Evolutionary conservation across 2,888 invertebrate species (phyloP).

Genomic region (Anthophora plumipes): DNA sequence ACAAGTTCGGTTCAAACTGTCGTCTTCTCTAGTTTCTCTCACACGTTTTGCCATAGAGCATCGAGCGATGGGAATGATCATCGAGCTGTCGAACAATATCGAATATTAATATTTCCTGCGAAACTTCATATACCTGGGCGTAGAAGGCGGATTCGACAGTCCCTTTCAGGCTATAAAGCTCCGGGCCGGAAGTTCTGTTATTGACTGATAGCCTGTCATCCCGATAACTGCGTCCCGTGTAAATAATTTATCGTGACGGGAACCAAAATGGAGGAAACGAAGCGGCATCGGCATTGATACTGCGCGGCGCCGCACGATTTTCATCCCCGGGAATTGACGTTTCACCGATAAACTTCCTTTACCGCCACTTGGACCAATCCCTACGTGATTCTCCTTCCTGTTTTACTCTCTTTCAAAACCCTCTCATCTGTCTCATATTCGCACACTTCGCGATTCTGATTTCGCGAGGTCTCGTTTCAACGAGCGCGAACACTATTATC

Average conservation of each 20-base stretch:
- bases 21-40: not conserved
- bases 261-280: slow-evolving; percentile 56
- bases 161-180: slow-evolving; percentile 38
- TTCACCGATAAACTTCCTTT: slow-evolving; percentile 48
- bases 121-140: slow-evolving; percentile 1
- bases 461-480: slow-evolving; percentile 9
- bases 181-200: slow-evolving; percentile 46
- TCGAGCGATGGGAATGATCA: slow-evolving; percentile 15
- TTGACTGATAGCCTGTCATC: slow-evolving; percentile 57
- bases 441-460: slow-evolving; percentile 17
- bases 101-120: slow-evolving; percentile 52
- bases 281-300: slow-evolving; percentile 38
- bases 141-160: slow-evolving; percentile 28
- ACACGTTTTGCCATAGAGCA: not conserved
- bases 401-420: not conserved
- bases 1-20: not conserved
- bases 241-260: slow-evolving; percentile 61
- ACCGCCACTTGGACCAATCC: slow-evolving; percentile 14
- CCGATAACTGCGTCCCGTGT: slow-evolving; percentile 52
- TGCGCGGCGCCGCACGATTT: slow-evolving; percentile 32
- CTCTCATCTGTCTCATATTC: not conserved
- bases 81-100: slow-evolving; percentile 44
- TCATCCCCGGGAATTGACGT: slow-evolving; percentile 48
- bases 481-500: not conserved
- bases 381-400: not conserved